phyloP scores from a whole-genome alignment of 1,140 invertebrate species.

The Ceratitis capitata region DNA sequence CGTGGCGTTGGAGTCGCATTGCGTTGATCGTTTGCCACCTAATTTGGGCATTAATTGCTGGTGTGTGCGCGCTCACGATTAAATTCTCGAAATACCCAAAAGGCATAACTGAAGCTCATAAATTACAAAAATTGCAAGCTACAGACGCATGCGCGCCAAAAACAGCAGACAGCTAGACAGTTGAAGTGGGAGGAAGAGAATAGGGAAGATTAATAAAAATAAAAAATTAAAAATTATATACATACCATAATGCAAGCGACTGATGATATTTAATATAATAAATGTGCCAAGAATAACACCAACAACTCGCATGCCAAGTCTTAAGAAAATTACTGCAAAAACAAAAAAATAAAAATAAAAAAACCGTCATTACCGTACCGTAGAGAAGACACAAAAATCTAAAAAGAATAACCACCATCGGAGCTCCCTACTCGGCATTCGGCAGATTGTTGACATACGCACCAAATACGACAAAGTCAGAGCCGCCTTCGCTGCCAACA shows the following conservation, averaged over 20 bases:
- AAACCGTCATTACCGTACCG: background rate
- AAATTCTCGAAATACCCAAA: constrained; percentile 63
- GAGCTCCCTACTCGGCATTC: constrained; percentile 30
- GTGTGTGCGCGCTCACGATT: constrained; percentile 45
- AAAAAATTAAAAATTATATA: constrained; percentile 26
- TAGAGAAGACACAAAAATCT: background rate
- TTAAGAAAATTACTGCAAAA: constrained; percentile 20
- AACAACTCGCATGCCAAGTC: background rate
- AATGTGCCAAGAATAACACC: constrained; percentile 58
- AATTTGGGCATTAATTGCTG: constrained; percentile 65
- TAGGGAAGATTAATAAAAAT: background rate
- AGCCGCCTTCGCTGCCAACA: background rate
- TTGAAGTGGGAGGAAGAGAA: background rate
- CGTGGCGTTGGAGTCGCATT: background rate
- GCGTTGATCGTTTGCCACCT: constrained; percentile 44
- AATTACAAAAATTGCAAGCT: constrained; percentile 62
- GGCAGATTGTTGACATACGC: constrained; percentile 26
- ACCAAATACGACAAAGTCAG: background rate
- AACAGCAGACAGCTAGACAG: background rate
- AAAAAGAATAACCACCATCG: background rate
- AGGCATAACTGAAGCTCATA: constrained; percentile 63
- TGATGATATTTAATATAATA: constrained; percentile 59
- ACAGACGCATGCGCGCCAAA: constrained; percentile 36
- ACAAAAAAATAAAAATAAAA: background rate
- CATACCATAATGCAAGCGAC: background rate